A percentile compares a stretch with the other conserved stretches of the same genome.
Evolutionary conservation across 1,140 invertebrate genomes (phyloP).

Genomic region (Caenorhabditis inopinata): DNA sequence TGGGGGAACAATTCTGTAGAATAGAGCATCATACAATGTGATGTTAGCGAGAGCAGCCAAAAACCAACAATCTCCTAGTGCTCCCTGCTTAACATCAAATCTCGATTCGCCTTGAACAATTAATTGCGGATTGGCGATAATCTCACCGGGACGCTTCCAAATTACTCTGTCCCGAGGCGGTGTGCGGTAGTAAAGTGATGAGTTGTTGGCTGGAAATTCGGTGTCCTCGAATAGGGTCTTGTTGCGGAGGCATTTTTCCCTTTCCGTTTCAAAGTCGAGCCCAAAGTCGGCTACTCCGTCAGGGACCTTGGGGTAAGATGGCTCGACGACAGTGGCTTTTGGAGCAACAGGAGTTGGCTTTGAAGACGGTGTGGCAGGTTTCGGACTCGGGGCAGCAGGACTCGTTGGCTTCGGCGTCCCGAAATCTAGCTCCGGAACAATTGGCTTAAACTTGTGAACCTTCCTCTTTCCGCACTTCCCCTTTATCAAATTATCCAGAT

Average conservation of each 20-base stretch:
- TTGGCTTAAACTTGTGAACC: not conserved
- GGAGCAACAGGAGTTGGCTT: not conserved
- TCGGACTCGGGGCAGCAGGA: not conserved
- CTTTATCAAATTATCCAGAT: slow-evolving; percentile 61
- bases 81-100: slow-evolving; percentile 93
- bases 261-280: slow-evolving; percentile 64
- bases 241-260: slow-evolving; percentile 65
- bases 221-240: slow-evolving; percentile 74
- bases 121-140: slow-evolving; percentile 80
- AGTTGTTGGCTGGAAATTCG: slow-evolving; percentile 72
- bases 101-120: slow-evolving; percentile 91
- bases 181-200: slow-evolving; percentile 71
- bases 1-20: slow-evolving; percentile 89
- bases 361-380: too few relatives aligned
- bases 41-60: slow-evolving; percentile 91
- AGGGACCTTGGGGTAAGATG: slow-evolving; percentile 66
- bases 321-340: slow-evolving; percentile 17
- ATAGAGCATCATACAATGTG: slow-evolving; percentile 83
- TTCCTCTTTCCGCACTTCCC: slow-evolving; percentile 59
- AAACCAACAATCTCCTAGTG: slow-evolving; percentile 85
- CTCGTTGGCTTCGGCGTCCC: not conserved
- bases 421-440: not conserved
- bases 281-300: slow-evolving; percentile 91
- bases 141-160: slow-evolving; percentile 73
- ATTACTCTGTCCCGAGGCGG: slow-evolving; percentile 67